These are phyloP conservation scores for Phengaris alcon DNA, from an alignment of 2,888 invertebrate species.

Conservation along the genomic window DNA sequence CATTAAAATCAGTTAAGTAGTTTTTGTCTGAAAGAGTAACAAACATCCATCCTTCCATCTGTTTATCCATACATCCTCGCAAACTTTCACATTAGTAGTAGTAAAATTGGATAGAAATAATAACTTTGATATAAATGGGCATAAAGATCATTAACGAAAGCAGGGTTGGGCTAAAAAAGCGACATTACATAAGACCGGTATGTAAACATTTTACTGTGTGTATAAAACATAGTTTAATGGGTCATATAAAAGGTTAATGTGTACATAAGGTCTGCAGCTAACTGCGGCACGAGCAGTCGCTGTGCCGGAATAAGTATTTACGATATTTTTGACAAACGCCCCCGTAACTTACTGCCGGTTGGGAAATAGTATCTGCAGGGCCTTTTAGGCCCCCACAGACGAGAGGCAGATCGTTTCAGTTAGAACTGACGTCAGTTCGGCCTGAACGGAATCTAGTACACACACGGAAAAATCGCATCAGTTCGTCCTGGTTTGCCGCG, in stretches of 20 bases:
- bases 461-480: too few species aligned
- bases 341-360: slow-evolving; percentile 4
- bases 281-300: neutral
- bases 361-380: neutral
- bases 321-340: slow-evolving; percentile 9
- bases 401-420: too few species aligned
- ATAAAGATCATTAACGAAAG: slow-evolving; percentile 1
- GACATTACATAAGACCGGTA: neutral
- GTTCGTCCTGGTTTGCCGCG: too few species aligned
- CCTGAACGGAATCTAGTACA: too few species aligned
- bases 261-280: slow-evolving; percentile 7
- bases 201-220: neutral
- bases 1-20: too few species aligned
- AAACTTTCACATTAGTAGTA: neutral
- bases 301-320: neutral
- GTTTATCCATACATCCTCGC: too few species aligned
- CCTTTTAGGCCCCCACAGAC: too few species aligned
- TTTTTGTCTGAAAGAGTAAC: too few species aligned
- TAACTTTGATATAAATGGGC: neutral
- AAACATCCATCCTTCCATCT: too few species aligned
- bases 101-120: too few species aligned
- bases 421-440: too few species aligned
- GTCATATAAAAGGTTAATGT: neutral
- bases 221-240: slow-evolving; percentile 16
- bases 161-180: neutral